Base-by-base conservation (phyloP, 2,797 vertebrate species). In the Mormyrops attenuatus region DNA sequence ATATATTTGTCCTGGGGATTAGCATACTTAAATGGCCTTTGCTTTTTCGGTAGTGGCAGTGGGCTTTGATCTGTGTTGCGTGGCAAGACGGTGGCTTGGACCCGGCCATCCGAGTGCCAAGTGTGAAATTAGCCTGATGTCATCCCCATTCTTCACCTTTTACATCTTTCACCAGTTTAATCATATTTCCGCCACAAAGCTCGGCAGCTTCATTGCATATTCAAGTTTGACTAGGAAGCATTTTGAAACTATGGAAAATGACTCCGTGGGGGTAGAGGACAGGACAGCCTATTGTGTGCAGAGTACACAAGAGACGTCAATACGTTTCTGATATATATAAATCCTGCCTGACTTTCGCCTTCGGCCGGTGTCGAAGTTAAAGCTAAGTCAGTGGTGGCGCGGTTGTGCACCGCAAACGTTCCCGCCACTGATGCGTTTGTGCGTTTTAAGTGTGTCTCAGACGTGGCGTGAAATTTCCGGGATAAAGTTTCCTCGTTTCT, bases 1-100 rank as follows among this genome's bases (percentile, higher is more conserved):
- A 99, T 98, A 98, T 98, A 98, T 99, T 99, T 99, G 98, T 98
- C 97, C 97, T 97, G 97, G 96, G 98, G 98, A 98, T 99, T 99
- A 99, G 97, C 97, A 98, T 98, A 98, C 96, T 97, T 97, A 97
- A 98, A 96, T 96, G 96, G 95, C 96, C 95, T 96, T 95, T 97
- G 96, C 96, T 96, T 97, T 97, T 96, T 96, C 95, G 95, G 95
- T 94, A 92, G 95, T 96, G 95, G 96, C 95, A 95, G 96, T 94
- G 94, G 93, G 96, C 98, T 99, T 99, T 99, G 98, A 99, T 99
- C 98, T 98, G 96, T 95, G 96, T 97, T 96, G 97, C 97, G 94
- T 96, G 94, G 96, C 95, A 93, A 96, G 96, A 96, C 94, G 95
- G 92, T 92, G 96, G 97, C 97, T 96, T 96, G 97, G 97, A 96